These are phyloP conservation scores for Scalopus aquaticus DNA, from an alignment of 2,113 vertebrate species.

Conservation along the genomic window DNA sequence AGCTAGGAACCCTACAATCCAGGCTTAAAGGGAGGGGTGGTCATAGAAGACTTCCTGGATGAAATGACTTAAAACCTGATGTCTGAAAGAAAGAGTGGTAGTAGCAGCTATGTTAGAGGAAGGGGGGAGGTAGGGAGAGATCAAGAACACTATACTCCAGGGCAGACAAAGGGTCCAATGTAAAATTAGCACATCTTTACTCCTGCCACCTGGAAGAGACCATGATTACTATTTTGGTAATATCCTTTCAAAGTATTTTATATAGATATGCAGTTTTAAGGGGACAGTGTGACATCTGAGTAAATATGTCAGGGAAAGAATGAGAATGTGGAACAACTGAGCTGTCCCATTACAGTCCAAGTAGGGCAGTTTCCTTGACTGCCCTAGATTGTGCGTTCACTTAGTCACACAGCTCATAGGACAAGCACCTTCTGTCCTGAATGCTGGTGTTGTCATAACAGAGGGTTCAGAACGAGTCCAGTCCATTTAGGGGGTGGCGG, in stretches of 20 bases:
- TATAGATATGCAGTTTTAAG: background rate
- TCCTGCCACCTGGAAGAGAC: background rate
- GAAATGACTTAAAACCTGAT: background rate
- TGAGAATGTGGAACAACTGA: background rate
- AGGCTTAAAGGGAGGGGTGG: background rate
- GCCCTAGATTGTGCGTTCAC: background rate
- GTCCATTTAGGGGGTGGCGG: background rate
- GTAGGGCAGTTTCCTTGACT: constrained; percentile 11
- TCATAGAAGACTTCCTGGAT: background rate
- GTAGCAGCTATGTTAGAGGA: background rate
- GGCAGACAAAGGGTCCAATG: background rate
- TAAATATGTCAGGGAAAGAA: background rate
- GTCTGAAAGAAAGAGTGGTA: background rate
- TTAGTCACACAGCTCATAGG: background rate
- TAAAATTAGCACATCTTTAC: background rate
- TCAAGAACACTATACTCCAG: background rate
- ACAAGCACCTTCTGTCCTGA: background rate
- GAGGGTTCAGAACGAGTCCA: background rate
- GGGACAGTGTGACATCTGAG: background rate
- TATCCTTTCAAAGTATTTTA: background rate
- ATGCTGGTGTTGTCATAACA: background rate
- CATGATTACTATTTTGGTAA: background rate
- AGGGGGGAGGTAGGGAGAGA: background rate
- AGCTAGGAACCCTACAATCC: background rate
- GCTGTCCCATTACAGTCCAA: constrained; percentile 15